These are phyloP conservation scores for Tetropium fuscum DNA, from an alignment of 2,888 invertebrate genomes.

Conservation along the genomic window DNA sequence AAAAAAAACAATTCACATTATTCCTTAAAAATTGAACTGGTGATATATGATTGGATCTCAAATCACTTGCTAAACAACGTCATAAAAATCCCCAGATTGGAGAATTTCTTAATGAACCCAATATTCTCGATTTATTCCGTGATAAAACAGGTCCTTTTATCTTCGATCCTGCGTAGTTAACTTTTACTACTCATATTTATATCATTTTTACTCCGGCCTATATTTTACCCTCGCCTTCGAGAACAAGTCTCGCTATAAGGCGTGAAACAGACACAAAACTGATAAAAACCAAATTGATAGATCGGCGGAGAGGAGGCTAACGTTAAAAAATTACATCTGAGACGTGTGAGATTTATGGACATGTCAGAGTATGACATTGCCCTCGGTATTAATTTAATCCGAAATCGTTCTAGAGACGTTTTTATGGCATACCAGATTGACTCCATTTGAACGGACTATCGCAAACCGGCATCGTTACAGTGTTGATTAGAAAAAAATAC, in stretches of 20 bases:
- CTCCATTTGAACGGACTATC: constrained; percentile 22
- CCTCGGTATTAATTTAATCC: constrained; percentile 22
- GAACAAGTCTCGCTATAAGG: background rate
- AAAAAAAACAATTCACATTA: too few species aligned
- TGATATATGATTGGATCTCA: too few species aligned
- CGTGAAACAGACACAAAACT: constrained; percentile 13
- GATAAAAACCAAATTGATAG: constrained; percentile 21
- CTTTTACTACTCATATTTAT: constrained; percentile 1
- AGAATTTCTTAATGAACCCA: background rate
- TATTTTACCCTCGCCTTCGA: background rate
- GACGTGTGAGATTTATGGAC: constrained; percentile 15
- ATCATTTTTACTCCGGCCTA: background rate
- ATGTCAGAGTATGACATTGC: constrained; percentile 20
- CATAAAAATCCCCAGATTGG: too few species aligned
- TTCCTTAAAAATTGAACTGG: too few species aligned
- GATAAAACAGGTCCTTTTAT: background rate
- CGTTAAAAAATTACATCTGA: constrained; percentile 9
- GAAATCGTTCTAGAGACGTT: constrained; percentile 13
- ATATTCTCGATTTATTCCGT: background rate
- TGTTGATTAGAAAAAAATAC: constrained; percentile 35
- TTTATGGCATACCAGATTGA: constrained; percentile 16
- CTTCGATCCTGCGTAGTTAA: background rate
- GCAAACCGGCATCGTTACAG: constrained; percentile 22
- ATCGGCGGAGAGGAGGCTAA: constrained; percentile 5
- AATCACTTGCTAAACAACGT: too few species aligned